phyloP scores from a whole-genome alignment of 37 sponge, comb jelly and placozoan genomes.

The Cliona cf. orientalis region DNA sequence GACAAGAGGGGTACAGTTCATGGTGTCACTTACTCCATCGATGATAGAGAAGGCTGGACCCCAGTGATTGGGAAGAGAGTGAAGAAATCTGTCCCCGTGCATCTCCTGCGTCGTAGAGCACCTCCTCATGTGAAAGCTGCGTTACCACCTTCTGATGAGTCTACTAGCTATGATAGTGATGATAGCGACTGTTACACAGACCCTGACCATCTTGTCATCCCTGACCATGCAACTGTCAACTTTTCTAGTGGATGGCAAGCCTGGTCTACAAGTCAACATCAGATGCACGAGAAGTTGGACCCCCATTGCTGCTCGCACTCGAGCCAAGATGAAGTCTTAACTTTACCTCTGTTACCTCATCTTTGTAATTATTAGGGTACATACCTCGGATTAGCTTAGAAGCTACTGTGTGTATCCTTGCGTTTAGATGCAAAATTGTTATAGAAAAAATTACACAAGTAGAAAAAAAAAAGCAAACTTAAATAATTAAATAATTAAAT shows the following conservation, averaged over 20 bases:
- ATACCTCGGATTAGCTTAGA: too few relatives aligned
- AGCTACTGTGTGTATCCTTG: too few relatives aligned
- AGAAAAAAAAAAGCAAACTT: too few relatives aligned
- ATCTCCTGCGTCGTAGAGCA: neutral
- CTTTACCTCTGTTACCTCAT: too few relatives aligned
- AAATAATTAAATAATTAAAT: too few relatives aligned
- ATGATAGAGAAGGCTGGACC: constrained; percentile 9
- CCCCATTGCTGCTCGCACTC: too few relatives aligned
- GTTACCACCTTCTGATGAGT: neutral
- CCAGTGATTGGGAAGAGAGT: constrained; percentile 3
- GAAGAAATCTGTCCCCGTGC: neutral
- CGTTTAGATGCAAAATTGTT: too few relatives aligned
- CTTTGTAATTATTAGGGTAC: too few relatives aligned
- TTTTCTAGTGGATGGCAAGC: too few relatives aligned
- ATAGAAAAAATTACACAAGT: too few relatives aligned
- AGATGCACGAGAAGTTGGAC: too few relatives aligned
- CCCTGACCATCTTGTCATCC: neutral
- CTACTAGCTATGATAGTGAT: neutral
- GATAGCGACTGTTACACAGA: neutral
- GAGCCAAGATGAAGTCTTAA: neutral
- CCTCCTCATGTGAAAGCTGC: neutral
- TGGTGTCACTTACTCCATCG: neutral
- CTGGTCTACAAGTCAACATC: constrained; percentile 1
- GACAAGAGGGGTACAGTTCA: constrained; percentile 1
- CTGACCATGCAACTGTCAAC: neutral